Evolutionary conservation across 2,888 invertebrate species (phyloP).

Genomic region (Papilio elwesi): DNA sequence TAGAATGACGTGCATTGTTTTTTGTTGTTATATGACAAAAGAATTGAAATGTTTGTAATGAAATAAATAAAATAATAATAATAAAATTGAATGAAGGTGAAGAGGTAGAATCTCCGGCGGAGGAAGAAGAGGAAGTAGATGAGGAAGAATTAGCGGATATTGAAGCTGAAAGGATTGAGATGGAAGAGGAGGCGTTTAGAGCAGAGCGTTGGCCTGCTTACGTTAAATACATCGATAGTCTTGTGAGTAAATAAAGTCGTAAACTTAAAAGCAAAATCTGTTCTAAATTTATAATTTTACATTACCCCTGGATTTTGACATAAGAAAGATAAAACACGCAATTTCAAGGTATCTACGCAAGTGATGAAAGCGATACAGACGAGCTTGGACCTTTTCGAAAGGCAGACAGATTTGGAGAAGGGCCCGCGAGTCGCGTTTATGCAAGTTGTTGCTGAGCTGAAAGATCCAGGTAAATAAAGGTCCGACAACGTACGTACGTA

Average conservation of each 20-base stretch:
- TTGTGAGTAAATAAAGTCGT: slow-evolving; percentile 62
- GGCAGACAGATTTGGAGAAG: slow-evolving; percentile 84
- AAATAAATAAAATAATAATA: no score
- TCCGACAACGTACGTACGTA: no score
- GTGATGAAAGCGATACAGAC: slow-evolving; percentile 73
- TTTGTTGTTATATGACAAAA: not conserved
- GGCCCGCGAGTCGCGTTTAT: slow-evolving; percentile 87
- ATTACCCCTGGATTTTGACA: not conserved
- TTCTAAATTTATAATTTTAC: no score
- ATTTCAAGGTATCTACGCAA: slow-evolving; percentile 68
- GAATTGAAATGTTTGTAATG: not conserved
- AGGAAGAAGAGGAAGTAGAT: slow-evolving; percentile 71
- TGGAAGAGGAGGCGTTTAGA: slow-evolving; percentile 70
- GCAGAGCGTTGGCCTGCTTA: slow-evolving; percentile 78
- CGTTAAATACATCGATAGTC: slow-evolving; percentile 75
- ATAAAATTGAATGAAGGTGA: slow-evolving; percentile 55
- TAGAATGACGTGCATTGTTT: not conserved
- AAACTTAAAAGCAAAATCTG: no score
- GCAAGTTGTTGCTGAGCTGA: slow-evolving; percentile 89
- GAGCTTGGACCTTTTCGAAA: slow-evolving; percentile 85
- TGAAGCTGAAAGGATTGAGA: slow-evolving; percentile 71
- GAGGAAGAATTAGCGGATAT: slow-evolving; percentile 75
- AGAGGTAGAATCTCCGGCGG: slow-evolving; percentile 70
- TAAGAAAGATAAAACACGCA: not conserved
- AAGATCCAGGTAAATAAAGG: slow-evolving; percentile 83